Conservation (phyloP, 92 coral and sea anemone species). For the Metridium senile region DNA sequence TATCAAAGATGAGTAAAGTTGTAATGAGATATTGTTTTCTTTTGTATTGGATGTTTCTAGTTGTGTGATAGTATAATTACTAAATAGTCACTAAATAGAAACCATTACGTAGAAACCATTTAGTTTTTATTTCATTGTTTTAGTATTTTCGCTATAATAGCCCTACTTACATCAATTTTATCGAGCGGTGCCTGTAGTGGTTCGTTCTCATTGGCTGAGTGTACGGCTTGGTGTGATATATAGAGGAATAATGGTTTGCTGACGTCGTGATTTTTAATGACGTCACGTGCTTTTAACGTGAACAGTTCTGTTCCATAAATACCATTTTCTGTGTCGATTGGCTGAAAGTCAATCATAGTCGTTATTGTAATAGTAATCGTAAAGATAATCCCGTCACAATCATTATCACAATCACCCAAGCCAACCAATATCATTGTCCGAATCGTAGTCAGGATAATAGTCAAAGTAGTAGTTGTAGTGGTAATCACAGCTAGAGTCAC, state of each 20-base stretch:
- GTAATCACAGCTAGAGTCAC: too few relatives aligned
- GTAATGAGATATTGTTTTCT: too few relatives aligned
- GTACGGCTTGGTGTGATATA: conserved; percentile 72
- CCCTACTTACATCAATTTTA: conserved; percentile 23
- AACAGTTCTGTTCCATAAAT: conserved; percentile 67
- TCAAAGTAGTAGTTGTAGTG: too few relatives aligned
- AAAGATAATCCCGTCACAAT: neutral
- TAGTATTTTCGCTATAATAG: neutral
- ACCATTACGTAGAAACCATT: too few relatives aligned
- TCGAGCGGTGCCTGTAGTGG: conserved; percentile 67
- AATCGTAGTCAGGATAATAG: too few relatives aligned
- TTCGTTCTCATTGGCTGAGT: conserved; percentile 64
- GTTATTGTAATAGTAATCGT: neutral
- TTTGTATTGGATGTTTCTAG: too few relatives aligned
- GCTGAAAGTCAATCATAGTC: conserved; percentile 27
- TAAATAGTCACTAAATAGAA: too few relatives aligned
- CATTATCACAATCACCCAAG: too few relatives aligned
- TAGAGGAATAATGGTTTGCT: conserved; percentile 65
- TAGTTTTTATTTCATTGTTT: neutral
- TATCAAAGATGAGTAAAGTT: too few relatives aligned
- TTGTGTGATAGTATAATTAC: too few relatives aligned
- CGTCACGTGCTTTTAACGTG: conserved; percentile 49
- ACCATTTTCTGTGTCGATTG: conserved; percentile 59
- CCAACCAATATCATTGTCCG: too few relatives aligned
- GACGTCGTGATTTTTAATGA: conserved; percentile 57